These are phyloP conservation scores for Riparia riparia DNA, from an alignment of 2,113 vertebrate genomes.

Conservation along the genomic window DNA sequence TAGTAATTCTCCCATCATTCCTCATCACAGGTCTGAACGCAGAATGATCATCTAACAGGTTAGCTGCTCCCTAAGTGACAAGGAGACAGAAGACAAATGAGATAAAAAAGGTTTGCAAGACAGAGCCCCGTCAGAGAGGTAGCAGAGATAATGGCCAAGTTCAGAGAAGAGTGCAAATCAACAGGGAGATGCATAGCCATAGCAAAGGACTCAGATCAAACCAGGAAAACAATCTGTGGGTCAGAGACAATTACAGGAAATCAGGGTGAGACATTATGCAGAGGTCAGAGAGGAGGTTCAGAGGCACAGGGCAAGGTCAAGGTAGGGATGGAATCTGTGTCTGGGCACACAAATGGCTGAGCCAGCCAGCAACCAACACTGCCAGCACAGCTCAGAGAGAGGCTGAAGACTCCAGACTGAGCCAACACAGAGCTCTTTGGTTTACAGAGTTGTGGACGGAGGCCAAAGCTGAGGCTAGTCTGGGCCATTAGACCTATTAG, in stretches of 20 bases:
- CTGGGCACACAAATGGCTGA: neutral
- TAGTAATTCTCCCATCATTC: neutral
- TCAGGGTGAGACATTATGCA: neutral
- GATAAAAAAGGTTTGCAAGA: neutral
- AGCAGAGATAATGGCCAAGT: neutral
- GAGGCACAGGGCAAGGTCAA: neutral
- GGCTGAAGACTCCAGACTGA: neutral
- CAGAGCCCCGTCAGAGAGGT: neutral
- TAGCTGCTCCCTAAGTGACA: rapidly evolving
- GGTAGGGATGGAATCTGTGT: neutral
- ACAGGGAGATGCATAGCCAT: neutral
- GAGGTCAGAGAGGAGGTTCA: neutral
- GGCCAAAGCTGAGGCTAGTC: neutral
- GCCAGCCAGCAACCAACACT: neutral
- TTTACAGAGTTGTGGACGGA: neutral
- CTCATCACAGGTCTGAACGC: neutral
- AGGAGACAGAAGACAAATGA: neutral
- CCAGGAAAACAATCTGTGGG: neutral
- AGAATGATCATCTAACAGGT: neutral
- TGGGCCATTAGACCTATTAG: no score
- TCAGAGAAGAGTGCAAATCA: neutral
- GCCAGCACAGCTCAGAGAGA: neutral
- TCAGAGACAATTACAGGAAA: neutral
- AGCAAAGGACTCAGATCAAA: neutral
- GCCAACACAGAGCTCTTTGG: neutral